Conservation (phyloP, 92 coral and sea anemone species). For the Umimayanthus chanpuru region DNA sequence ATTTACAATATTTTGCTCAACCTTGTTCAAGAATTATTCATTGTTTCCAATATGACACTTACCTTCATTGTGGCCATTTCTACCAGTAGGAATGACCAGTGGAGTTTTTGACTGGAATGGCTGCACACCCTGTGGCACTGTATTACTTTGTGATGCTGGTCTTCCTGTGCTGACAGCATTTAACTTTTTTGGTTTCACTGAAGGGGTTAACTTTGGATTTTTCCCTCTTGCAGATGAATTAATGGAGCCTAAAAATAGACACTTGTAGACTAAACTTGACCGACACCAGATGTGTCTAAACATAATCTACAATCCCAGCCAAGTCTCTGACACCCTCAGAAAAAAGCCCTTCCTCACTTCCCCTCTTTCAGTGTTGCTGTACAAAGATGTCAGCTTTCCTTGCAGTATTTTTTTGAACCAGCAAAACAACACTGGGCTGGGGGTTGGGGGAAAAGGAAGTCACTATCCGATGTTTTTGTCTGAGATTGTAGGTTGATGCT, state of each 20-base stretch:
- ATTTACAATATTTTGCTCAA: no score
- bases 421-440: no score
- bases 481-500: no score
- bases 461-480: no score
- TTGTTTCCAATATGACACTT: neutral
- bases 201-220: neutral
- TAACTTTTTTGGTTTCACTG: neutral
- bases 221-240: constrained; percentile 9
- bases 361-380: no score
- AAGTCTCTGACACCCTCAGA: no score
- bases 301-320: no score
- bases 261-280: neutral
- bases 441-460: no score
- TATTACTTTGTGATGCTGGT: neutral
- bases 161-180: neutral
- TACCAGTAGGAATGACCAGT: constrained; percentile 36
- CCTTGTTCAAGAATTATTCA: neutral
- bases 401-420: no score
- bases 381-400: no score
- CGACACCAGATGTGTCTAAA: neutral
- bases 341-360: no score
- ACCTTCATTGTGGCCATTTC: neutral
- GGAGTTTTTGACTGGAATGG: constrained; percentile 12
- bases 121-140: constrained; percentile 10
- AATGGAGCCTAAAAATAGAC: neutral